phyloP scores from a whole-genome alignment of 2,113 vertebrate species.

The Ovibos moschatus region DNA sequence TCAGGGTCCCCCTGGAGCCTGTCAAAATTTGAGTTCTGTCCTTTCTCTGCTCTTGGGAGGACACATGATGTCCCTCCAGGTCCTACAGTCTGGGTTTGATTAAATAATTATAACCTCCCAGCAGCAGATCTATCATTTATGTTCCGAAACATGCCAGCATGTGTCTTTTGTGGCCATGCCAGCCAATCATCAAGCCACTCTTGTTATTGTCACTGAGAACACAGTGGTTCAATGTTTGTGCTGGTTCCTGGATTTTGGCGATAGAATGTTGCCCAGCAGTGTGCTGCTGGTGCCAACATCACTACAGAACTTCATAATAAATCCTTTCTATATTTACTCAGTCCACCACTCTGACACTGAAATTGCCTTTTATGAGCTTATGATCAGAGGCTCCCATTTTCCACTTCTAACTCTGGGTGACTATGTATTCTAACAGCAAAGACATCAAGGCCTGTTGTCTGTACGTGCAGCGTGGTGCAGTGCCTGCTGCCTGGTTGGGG shows the following conservation, averaged over 20 bases:
- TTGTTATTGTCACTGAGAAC: conserved; percentile 79
- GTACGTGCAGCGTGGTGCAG: fast-evolving
- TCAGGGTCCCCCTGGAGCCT: neutral
- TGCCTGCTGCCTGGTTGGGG: conserved; percentile 32
- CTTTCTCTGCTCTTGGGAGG: conserved; percentile 64
- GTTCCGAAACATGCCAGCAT: conserved; percentile 80
- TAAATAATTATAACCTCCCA: conserved; percentile 83
- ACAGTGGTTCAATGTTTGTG: conserved; percentile 77
- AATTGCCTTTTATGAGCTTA: conserved; percentile 80
- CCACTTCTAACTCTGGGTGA: conserved; percentile 67
- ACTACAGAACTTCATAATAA: conserved; percentile 78
- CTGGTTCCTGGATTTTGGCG: conserved; percentile 77
- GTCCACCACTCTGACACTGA: conserved; percentile 76
- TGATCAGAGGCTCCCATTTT: conserved; percentile 80
- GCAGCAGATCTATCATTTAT: conserved; percentile 82
- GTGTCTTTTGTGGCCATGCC: conserved; percentile 80
- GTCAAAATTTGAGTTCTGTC: conserved; percentile 58
- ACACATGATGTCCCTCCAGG: conserved; percentile 73
- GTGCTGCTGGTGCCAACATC: conserved; percentile 71
- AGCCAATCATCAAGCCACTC: conserved; percentile 75
- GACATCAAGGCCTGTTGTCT: conserved; percentile 27
- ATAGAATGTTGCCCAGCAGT: conserved; percentile 78
- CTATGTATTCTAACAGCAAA: conserved; percentile 68
- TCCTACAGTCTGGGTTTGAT: conserved; percentile 82
- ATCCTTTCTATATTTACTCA: conserved; percentile 82